Evolutionary conservation across 2,113 vertebrate genomes (phyloP).

Genomic region (Menidia beryllina): DNA sequence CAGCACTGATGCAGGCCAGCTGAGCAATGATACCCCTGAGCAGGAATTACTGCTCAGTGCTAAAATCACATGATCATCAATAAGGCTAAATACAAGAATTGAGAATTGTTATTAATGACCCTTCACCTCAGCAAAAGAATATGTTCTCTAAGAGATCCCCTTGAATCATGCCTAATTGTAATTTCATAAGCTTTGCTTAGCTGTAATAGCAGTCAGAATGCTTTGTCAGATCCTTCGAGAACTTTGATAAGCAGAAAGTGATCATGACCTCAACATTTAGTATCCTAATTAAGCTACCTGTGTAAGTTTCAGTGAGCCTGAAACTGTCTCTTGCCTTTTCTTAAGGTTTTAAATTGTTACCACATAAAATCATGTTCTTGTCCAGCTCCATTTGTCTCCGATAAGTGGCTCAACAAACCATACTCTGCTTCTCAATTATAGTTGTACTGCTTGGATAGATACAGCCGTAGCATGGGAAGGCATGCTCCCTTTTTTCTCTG

Average conservation of each 20-base stretch:
- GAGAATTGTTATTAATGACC: not conserved
- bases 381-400: constrained; percentile 68
- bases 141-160: not conserved
- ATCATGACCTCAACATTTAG: constrained; percentile 37
- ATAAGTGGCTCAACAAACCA: constrained; percentile 61
- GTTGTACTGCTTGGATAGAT: constrained; percentile 55
- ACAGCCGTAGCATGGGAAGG: constrained; percentile 56
- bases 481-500: constrained; percentile 49
- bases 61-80: not conserved
- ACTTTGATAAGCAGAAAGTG: constrained; percentile 11
- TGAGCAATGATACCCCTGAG: not conserved
- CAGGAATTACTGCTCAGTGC: constrained; percentile 7
- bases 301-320: constrained; percentile 21
- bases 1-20: not conserved
- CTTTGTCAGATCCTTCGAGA: constrained; percentile 8
- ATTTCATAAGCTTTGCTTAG: not conserved
- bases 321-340: constrained; percentile 15
- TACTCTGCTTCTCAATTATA: constrained; percentile 58
- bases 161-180: not conserved
- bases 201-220: not conserved
- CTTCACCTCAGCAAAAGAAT: not conserved
- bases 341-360: constrained; percentile 43
- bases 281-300: constrained; percentile 46
- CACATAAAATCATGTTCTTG: constrained; percentile 59
- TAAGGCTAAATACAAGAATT: not conserved